phyloP scores from a whole-genome alignment of 2,113 vertebrate species.

The Todiramphus saurophagus region DNA sequence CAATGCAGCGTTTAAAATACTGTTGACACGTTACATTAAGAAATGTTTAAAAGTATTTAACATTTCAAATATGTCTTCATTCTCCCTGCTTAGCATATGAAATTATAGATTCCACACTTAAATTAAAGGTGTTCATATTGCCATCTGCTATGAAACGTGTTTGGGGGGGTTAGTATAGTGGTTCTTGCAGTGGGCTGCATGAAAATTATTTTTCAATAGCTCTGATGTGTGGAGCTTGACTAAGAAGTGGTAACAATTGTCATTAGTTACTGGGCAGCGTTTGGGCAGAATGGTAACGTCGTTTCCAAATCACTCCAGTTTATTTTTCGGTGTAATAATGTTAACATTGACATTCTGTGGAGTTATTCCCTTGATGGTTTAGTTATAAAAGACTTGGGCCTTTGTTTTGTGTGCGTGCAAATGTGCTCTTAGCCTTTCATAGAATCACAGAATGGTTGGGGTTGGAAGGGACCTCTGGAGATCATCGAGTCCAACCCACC shows the following conservation, averaged over 20 bases:
- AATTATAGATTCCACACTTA: slow-evolving; percentile 14
- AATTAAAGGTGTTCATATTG: background rate
- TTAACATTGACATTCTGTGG: background rate
- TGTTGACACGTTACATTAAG: slow-evolving; percentile 27
- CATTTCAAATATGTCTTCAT: slow-evolving; percentile 10
- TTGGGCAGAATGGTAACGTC: background rate
- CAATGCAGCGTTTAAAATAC: slow-evolving; percentile 1
- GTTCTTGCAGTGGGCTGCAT: background rate
- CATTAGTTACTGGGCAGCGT: background rate
- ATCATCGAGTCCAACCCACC: no score
- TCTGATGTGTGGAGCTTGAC: background rate
- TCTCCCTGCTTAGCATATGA: background rate
- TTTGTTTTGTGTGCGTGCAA: background rate
- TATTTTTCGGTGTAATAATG: background rate
- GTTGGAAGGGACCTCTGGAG: no score
- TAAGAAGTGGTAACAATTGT: background rate
- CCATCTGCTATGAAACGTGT: background rate
- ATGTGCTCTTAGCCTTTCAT: background rate
- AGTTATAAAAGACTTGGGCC: background rate
- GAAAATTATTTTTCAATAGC: background rate
- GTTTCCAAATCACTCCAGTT: background rate
- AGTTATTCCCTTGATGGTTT: background rate
- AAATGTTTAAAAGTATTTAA: slow-evolving; percentile 13
- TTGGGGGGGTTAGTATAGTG: background rate
- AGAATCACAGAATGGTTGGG: no score